Evolutionary conservation across 2,113 vertebrate species (phyloP).

Genomic region (Charadrius vociferus): DNA sequence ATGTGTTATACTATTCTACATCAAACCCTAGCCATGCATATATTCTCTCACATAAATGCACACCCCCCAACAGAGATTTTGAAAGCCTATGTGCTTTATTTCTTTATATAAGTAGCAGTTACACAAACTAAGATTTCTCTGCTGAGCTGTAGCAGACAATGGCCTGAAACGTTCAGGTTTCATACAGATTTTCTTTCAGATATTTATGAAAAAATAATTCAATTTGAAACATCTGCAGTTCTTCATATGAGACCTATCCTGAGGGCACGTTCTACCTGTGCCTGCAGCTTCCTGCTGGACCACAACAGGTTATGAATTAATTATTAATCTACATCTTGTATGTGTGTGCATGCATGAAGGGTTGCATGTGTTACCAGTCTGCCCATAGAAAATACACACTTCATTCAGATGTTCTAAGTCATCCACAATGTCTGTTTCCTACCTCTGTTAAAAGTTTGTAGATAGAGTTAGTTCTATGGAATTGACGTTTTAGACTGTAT

Average conservation of each 20-base stretch:
- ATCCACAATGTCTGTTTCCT: not conserved
- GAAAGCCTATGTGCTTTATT: not conserved
- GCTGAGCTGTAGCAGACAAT: not conserved
- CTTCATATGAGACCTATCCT: not conserved
- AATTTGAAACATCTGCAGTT: not conserved
- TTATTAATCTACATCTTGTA: not conserved
- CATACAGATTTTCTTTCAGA: not conserved
- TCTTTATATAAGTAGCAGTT: not conserved
- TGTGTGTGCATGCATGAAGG: not conserved
- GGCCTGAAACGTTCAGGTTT: not conserved
- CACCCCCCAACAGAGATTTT: not conserved
- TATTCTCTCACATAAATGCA: not conserved
- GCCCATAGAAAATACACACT: not conserved
- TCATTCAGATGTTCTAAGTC: not conserved
- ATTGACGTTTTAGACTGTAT: not conserved
- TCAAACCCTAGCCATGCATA: not conserved
- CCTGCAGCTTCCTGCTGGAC: not conserved
- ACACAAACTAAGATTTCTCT: not conserved
- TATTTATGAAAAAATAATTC: not conserved
- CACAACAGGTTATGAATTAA: not conserved
- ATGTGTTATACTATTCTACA: constrained; percentile 21
- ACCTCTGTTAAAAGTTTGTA: not conserved
- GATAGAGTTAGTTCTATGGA: not conserved
- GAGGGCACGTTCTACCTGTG: not conserved
- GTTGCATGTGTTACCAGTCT: not conserved